Evolutionary conservation across 2,888 invertebrate species (phyloP).

Genomic region (Gnatocerus cornutus): DNA sequence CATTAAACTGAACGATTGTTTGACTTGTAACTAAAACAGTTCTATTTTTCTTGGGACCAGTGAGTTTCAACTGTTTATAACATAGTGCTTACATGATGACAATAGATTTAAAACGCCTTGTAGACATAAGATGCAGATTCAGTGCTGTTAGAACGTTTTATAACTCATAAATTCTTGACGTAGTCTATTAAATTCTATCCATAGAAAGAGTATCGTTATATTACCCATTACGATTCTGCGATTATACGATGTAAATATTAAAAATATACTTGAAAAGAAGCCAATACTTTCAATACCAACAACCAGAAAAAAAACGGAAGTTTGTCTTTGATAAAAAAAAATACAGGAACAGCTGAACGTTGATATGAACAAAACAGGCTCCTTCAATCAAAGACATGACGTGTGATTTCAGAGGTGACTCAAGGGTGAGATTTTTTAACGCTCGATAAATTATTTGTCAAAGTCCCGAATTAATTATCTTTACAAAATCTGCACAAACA

Average conservation of each 20-base stretch:
- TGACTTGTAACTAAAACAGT: neutral
- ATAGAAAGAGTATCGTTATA: slow-evolving; percentile 4
- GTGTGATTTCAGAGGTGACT: no score
- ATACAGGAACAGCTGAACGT: no score
- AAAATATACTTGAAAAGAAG: neutral
- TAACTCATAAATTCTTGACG: neutral
- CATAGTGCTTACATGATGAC: slow-evolving; percentile 44
- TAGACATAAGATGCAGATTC: slow-evolving; percentile 40
- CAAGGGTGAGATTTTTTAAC: no score
- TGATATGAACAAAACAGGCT: no score
- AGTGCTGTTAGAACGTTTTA: slow-evolving; percentile 5
- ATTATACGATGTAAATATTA: slow-evolving; percentile 17
- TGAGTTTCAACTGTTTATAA: slow-evolving; percentile 30
- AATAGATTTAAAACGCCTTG: slow-evolving; percentile 49
- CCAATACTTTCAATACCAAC: no score
- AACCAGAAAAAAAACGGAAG: no score
- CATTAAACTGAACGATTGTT: no score
- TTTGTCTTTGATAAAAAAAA: no score
- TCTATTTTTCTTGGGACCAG: slow-evolving; percentile 46
- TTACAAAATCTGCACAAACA: no score
- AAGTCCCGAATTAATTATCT: no score
- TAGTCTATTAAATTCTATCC: neutral
- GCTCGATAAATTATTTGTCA: no score
- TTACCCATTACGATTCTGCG: neutral
- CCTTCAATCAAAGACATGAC: no score